These are phyloP conservation scores for Perca fluviatilis DNA, from an alignment of 2,113 vertebrate genomes.

Conservation along the genomic window DNA sequence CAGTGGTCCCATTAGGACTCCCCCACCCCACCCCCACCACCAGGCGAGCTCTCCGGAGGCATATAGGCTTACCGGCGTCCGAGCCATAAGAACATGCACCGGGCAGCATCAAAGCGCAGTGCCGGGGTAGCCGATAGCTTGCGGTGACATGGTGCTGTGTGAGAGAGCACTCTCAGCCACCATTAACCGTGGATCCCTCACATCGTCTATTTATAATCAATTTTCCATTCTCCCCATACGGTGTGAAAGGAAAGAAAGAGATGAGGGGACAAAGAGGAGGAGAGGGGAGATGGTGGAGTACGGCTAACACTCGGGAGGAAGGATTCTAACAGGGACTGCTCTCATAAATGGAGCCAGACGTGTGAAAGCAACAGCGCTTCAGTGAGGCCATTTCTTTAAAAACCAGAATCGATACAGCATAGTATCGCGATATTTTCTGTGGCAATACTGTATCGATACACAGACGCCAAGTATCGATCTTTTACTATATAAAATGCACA, in stretches of 20 bases:
- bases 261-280: neutral
- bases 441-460: too few relatives aligned
- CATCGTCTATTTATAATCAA: conserved; percentile 70
- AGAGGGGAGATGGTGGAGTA: conserved; percentile 65
- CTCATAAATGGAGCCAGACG: conserved; percentile 67
- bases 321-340: conserved; percentile 65
- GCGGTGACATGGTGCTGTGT: conserved; percentile 59
- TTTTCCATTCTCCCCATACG: conserved; percentile 62
- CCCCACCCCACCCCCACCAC: too few relatives aligned
- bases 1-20: conserved; percentile 70
- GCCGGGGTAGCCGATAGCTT: conserved; percentile 56
- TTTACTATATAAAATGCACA: too few relatives aligned
- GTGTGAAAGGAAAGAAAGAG: neutral
- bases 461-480: too few relatives aligned
- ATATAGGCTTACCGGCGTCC: conserved; percentile 72
- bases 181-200: conserved; percentile 45
- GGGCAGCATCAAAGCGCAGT: conserved; percentile 69
- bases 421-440: too few relatives aligned
- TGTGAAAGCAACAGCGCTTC: conserved; percentile 63
- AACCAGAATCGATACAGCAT: conserved; percentile 13
- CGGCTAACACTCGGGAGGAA: conserved; percentile 70
- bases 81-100: conserved; percentile 51
- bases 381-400: conserved; percentile 48
- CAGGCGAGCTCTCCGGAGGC: conserved; percentile 61
- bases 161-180: conserved; percentile 49